Percentiles rank a stretch among this genome's conserved stretches.
These are phyloP conservation scores for Theocolax elegans DNA, from an alignment of 1,140 invertebrate species.

Conservation along the genomic window DNA sequence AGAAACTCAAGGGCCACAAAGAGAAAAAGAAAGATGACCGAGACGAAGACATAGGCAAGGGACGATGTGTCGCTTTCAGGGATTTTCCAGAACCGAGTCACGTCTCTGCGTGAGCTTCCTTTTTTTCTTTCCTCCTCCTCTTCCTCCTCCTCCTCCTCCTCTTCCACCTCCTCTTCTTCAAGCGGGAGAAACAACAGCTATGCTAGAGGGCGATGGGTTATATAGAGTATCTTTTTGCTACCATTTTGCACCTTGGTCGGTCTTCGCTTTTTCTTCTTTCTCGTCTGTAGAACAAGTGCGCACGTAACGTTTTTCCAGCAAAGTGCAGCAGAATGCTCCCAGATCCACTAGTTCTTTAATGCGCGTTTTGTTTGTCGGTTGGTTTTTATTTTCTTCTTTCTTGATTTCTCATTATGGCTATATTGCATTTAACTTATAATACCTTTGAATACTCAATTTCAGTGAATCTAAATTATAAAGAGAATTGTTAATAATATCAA, in stretches of 20 bases:
- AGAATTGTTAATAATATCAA: no score
- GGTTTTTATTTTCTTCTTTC: no score
- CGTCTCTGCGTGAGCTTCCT: background rate
- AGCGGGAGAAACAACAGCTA: background rate
- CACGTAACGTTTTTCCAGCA: no score
- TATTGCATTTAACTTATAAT: no score
- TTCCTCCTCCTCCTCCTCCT: no score
- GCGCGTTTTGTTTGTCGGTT: no score
- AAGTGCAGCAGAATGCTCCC: no score
- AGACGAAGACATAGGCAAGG: background rate
- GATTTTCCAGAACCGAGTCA: constrained; percentile 35
- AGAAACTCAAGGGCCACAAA: constrained; percentile 2
- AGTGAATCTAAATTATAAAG: no score
- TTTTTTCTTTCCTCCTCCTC: background rate
- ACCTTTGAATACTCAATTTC: no score
- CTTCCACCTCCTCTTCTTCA: no score
- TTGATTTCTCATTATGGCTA: no score
- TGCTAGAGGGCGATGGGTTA: background rate
- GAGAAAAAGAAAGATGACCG: constrained; percentile 7
- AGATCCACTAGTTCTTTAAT: no score
- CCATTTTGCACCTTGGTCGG: background rate
- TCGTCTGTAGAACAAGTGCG: background rate
- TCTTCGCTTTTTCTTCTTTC: background rate
- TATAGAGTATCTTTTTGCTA: constrained; percentile 3
- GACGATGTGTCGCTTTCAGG: background rate